These are phyloP conservation scores for Hirundo rustica DNA, from an alignment of 2,797 vertebrate genomes.

Conservation along the genomic window DNA sequence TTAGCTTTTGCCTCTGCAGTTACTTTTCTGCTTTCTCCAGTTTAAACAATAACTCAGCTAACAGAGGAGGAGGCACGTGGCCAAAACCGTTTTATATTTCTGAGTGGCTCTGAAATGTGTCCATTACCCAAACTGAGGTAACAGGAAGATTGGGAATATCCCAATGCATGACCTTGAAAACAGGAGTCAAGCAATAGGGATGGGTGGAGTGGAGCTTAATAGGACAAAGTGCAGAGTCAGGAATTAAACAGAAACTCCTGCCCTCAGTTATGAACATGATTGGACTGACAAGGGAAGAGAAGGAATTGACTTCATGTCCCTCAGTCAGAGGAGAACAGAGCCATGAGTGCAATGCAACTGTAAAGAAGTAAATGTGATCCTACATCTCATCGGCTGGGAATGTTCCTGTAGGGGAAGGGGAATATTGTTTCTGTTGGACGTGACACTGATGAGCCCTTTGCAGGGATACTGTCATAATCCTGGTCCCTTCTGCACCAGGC, in stretches of 20 bases:
- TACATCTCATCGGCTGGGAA: not conserved
- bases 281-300: not conserved
- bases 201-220: not conserved
- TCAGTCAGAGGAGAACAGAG: not conserved
- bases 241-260: not conserved
- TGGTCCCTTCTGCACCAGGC: not conserved
- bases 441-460: conserved; percentile 8
- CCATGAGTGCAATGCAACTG: not conserved
- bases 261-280: not conserved
- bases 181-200: not conserved
- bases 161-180: not conserved
- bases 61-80: not conserved
- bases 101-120: not conserved
- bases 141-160: not conserved
- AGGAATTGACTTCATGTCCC: not conserved
- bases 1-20: not conserved
- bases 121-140: not conserved
- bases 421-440: not conserved
- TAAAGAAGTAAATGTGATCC: not conserved
- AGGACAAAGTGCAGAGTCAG: not conserved
- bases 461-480: not conserved
- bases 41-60: not conserved
- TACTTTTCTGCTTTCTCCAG: not conserved
- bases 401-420: not conserved
- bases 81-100: not conserved